Evolutionary conservation across 1,140 invertebrate species (phyloP).

Genomic region (Teleogryllus occipitalis): DNA sequence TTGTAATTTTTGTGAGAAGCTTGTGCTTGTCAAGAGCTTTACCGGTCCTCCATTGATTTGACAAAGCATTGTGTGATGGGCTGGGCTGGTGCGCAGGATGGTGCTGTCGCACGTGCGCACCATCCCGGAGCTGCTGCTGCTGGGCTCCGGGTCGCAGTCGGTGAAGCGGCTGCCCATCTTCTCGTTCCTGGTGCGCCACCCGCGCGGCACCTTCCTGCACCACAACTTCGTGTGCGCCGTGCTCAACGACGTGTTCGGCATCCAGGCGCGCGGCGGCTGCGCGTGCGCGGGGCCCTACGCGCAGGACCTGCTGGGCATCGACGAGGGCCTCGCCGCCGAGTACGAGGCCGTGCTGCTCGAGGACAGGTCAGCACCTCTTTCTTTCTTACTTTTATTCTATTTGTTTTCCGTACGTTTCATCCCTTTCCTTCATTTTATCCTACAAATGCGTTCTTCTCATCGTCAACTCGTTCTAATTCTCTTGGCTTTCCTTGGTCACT

Average conservation of each 20-base stretch:
- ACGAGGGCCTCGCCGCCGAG: conserved; percentile 59
- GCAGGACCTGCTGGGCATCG: conserved; percentile 75
- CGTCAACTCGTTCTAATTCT: no score
- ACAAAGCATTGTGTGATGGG: no score
- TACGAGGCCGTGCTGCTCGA: conserved; percentile 70
- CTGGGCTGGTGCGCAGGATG: conserved; percentile 50
- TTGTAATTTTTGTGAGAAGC: no score
- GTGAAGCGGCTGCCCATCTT: conserved; percentile 69
- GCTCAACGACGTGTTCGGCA: conserved; percentile 86
- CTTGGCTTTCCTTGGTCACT: neutral
- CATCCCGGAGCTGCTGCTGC: conserved; percentile 67
- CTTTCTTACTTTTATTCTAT: no score
- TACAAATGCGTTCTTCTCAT: no score
- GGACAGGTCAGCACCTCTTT: conserved; percentile 52
- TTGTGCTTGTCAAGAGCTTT: no score
- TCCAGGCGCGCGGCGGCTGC: conserved; percentile 80
- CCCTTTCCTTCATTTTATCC: no score
- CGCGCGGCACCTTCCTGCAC: conserved; percentile 72
- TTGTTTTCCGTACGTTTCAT: no score
- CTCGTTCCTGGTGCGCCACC: conserved; percentile 77
- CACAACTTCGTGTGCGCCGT: conserved; percentile 83
- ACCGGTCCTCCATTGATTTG: no score
- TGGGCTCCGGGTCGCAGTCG: conserved; percentile 59
- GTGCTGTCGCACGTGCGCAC: conserved; percentile 62
- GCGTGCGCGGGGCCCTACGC: conserved; percentile 79